These are phyloP conservation scores for Gambusia holbrooki DNA, from an alignment of 2,113 vertebrate genomes.

Conservation along the genomic window DNA sequence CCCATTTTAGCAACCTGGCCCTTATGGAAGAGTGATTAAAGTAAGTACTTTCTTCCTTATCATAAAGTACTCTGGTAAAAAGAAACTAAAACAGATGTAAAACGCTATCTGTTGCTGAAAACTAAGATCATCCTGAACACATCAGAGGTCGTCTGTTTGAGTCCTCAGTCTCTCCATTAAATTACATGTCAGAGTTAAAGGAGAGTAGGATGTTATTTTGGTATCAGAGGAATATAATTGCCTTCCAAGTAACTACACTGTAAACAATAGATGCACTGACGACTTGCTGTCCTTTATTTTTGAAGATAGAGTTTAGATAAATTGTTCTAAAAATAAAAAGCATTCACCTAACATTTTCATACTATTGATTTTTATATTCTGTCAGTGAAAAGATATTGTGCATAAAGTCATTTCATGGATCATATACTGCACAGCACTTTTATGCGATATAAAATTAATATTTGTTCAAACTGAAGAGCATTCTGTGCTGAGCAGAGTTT, in stretches of 20 bases:
- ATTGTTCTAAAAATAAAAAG: background rate
- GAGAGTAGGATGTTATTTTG: background rate
- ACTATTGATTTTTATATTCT: constrained; percentile 16
- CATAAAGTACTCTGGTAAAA: background rate
- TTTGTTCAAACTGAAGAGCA: background rate
- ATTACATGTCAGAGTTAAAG: background rate
- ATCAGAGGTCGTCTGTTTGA: background rate
- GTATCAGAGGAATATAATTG: background rate
- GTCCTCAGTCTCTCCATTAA: background rate
- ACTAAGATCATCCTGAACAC: background rate
- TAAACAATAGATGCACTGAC: background rate
- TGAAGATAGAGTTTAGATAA: background rate
- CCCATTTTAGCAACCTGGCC: background rate
- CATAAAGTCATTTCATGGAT: constrained; percentile 18
- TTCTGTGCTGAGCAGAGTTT: constrained; percentile 2
- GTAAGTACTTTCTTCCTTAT: background rate
- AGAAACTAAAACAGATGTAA: background rate
- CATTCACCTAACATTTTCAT: background rate
- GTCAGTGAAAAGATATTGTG: background rate
- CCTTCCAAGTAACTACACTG: background rate
- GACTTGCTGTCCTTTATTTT: background rate
- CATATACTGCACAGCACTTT: background rate
- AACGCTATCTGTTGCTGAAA: background rate
- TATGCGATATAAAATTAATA: constrained; percentile 7
- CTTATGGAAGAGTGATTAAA: background rate